Evolutionary conservation across 2,113 vertebrate species (phyloP).

Genomic region (Coregonus clupeaformis): DNA sequence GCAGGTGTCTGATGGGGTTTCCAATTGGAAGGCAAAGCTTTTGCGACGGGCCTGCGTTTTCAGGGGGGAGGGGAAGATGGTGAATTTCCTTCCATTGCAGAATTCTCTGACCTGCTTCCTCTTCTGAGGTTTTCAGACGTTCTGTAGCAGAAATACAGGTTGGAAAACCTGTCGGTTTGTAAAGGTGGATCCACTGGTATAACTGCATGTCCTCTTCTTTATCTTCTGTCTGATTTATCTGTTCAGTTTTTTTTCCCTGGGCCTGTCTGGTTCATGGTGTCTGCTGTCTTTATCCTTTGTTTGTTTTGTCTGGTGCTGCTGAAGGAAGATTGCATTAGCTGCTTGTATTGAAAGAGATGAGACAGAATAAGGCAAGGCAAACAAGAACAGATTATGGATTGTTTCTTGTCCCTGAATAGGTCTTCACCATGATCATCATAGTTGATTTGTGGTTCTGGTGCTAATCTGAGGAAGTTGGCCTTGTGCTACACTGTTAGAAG

Average conservation of each 20-base stretch:
- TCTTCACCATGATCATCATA: too few species aligned
- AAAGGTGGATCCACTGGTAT: background rate
- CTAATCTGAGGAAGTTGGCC: too few species aligned
- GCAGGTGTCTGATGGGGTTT: slow-evolving; percentile 73
- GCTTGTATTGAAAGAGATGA: background rate
- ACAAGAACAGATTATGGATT: background rate
- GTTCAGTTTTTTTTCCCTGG: background rate
- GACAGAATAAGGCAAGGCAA: background rate
- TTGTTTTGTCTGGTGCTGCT: background rate
- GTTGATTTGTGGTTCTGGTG: too few species aligned
- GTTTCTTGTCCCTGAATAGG: too few species aligned
- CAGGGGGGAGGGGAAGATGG: slow-evolving; percentile 41
- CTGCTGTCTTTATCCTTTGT: background rate
- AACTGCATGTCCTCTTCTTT: background rate
- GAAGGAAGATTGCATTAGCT: background rate
- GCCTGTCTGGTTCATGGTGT: background rate
- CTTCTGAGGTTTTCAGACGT: slow-evolving; percentile 30
- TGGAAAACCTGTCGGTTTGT: slow-evolving; percentile 10
- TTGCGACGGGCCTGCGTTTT: slow-evolving; percentile 20
- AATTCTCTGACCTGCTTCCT: slow-evolving; percentile 40
- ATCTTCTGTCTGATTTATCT: background rate
- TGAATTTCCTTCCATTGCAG: slow-evolving; percentile 49
- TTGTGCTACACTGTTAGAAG: too few species aligned
- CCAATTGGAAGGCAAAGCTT: slow-evolving; percentile 65
- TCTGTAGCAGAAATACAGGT: slow-evolving; percentile 29